Evolutionary conservation across 1,140 invertebrate species (phyloP).

Genomic region (Temnothorax nylanderi): DNA sequence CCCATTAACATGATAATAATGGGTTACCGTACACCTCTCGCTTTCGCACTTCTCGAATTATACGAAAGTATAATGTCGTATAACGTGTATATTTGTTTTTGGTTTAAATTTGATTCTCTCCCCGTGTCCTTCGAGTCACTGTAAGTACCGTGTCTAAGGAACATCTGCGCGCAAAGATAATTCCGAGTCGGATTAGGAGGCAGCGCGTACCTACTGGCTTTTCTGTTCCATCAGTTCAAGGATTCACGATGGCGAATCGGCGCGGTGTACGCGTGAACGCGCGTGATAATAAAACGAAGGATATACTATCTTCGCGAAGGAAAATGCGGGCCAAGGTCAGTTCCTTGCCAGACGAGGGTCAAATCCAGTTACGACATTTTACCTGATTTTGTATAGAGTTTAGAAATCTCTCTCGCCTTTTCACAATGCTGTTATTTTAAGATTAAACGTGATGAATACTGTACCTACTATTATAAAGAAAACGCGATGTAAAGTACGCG

Average conservation of each 20-base stretch:
- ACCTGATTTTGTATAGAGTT: conserved; percentile 22
- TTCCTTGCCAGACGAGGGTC: conserved; percentile 39
- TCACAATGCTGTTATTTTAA: neutral
- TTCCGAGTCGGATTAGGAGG: conserved; percentile 5
- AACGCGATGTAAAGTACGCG: neutral
- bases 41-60: neutral
- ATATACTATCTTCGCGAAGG: neutral
- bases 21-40: neutral
- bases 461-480: neutral
- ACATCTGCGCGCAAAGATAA: conserved; percentile 5
- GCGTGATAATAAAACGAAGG: conserved; percentile 18
- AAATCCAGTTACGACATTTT: conserved; percentile 43
- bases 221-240: neutral
- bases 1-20: neutral
- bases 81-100: neutral
- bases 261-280: neutral
- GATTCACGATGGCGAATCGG: neutral
- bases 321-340: conserved; percentile 60
- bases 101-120: neutral
- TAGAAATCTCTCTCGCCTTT: neutral
- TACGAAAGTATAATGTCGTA: neutral
- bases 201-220: neutral
- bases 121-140: neutral
- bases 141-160: neutral
- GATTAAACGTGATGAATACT: neutral